A percentile compares a stretch with the other conserved stretches of the same genome.
These are phyloP conservation scores for Engraulis encrasicolus DNA, from an alignment of 2,113 vertebrate species.

Conservation along the genomic window DNA sequence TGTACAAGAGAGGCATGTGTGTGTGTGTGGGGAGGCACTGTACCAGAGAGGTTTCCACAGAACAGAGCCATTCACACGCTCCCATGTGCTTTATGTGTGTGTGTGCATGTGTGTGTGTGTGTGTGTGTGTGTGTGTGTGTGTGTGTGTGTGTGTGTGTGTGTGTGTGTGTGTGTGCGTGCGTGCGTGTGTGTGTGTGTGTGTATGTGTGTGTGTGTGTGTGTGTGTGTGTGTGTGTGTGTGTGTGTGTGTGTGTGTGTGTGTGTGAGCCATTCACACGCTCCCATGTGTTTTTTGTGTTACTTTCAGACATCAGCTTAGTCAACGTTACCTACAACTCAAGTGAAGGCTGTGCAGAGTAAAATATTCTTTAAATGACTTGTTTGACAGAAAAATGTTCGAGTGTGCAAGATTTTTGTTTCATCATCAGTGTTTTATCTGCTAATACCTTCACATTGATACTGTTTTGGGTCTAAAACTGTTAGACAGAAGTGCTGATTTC, in stretches of 20 bases:
- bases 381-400: background rate
- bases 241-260: no score
- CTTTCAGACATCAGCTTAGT: background rate
- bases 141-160: no score
- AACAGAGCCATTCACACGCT: background rate
- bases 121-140: no score
- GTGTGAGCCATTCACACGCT: background rate
- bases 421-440: background rate
- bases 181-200: no score
- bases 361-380: background rate
- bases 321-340: constrained; percentile 2
- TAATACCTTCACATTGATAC: background rate
- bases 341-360: background rate
- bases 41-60: background rate
- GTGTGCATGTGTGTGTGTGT: no score
- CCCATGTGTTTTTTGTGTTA: background rate
- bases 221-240: no score
- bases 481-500: constrained; percentile 24
- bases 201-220: no score
- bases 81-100: no score
- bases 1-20: background rate
- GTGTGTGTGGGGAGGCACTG: background rate
- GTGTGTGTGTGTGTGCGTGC: no score
- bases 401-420: background rate
- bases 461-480: background rate